Percentiles rank a stretch among this genome's conserved stretches.
These are phyloP conservation scores for Drosophila nikananu DNA, from an alignment of 1,140 invertebrate genomes.

Conservation along the genomic window DNA sequence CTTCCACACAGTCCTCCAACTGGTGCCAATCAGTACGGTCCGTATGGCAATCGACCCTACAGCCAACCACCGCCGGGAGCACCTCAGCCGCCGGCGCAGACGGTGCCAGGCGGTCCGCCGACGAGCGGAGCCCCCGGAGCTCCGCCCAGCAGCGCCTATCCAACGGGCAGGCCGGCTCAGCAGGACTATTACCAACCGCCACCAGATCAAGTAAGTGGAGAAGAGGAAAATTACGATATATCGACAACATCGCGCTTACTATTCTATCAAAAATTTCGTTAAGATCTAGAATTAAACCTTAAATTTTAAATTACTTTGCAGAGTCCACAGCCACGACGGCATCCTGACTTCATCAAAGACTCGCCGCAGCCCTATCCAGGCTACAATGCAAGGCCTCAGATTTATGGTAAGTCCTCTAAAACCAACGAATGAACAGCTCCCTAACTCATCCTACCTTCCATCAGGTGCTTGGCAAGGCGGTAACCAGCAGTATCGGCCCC, in stretches of 20 bases:
- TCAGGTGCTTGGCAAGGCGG: conserved; percentile 87
- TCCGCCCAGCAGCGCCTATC: conserved; percentile 85
- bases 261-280: background rate
- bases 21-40: conserved; percentile 81
- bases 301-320: conserved; percentile 26
- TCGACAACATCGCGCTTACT: no score
- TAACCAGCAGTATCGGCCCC: conserved; percentile 86
- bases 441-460: background rate
- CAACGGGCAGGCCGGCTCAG: conserved; percentile 87
- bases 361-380: conserved; percentile 88
- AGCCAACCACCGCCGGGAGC: conserved; percentile 78
- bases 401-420: conserved; percentile 85
- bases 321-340: conserved; percentile 89
- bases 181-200: conserved; percentile 89
- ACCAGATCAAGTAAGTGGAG: conserved; percentile 86
- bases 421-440: no score
- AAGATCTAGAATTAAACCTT: background rate
- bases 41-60: conserved; percentile 80
- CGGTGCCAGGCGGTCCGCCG: conserved; percentile 69
- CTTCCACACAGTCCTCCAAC: conserved; percentile 61
- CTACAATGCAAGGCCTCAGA: conserved; percentile 87
- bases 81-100: conserved; percentile 68
- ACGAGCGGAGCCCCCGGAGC: conserved; percentile 70
- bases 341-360: conserved; percentile 95
- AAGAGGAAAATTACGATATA: background rate